A percentile compares a stretch with the other conserved stretches of the same genome.
Conservation (phyloP, 2,888 invertebrate species). For the Heliothis peltigera region DNA sequence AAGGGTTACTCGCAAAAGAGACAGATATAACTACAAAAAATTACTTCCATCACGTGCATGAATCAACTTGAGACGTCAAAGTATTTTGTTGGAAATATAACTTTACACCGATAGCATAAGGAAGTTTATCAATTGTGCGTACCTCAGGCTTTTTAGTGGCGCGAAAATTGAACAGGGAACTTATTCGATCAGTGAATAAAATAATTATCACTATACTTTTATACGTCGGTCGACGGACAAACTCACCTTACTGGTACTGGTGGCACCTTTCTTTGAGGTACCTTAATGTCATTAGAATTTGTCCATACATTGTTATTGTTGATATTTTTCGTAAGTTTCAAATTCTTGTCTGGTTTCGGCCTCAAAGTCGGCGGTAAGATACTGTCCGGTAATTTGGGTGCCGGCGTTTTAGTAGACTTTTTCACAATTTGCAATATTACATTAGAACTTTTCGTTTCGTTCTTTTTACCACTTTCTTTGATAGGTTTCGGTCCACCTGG, state of each 20-base stretch:
- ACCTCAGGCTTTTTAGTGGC: conserved; percentile 51
- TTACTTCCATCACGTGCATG: conserved; percentile 73
- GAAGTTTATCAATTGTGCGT: conserved; percentile 37
- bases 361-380: conserved; percentile 81
- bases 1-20: conserved; percentile 62
- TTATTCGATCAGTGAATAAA: conserved; percentile 22
- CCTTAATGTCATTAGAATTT: conserved; percentile 74
- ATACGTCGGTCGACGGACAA: not conserved
- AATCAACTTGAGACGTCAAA: conserved; percentile 58
- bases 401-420: conserved; percentile 72
- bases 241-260: conserved; percentile 76
- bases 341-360: conserved; percentile 74
- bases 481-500: conserved; percentile 69
- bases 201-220: not conserved
- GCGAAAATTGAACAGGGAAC: conserved; percentile 64
- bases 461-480: conserved; percentile 66
- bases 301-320: conserved; percentile 86
- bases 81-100: conserved; percentile 48
- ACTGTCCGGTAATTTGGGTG: conserved; percentile 67
- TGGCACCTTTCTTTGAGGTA: conserved; percentile 67
- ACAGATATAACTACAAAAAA: conserved; percentile 63
- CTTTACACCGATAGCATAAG: conserved; percentile 37
- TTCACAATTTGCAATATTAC: conserved; percentile 83
- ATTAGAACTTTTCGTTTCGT: conserved; percentile 74
- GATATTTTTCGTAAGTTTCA: conserved; percentile 81